Evolutionary conservation across 1,140 invertebrate species (phyloP), one percentile per base, ranked within the genome.

Genomic region (Aporrectodea caliginosa): DNA sequence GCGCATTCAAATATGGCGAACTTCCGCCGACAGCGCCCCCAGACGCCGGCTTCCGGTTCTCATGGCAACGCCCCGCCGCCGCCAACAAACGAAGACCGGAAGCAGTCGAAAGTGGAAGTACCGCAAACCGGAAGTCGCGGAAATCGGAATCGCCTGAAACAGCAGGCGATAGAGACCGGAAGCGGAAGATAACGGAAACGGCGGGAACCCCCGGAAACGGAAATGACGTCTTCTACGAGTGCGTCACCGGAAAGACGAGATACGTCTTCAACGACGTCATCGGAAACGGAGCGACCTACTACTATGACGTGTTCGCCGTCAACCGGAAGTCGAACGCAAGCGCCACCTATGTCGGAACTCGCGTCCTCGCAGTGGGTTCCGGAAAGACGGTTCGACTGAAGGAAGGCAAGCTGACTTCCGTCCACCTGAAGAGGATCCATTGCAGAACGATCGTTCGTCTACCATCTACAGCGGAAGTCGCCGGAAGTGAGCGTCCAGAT

Each of bases 221-320:
- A 83, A 30, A 22, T 29, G 32, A 78, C 68, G 58, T 78, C 85
- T 27, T 80, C 80, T 80, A 83, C 34, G 79, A 82, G n/a, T 87
- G 86, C 76, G 84, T 88, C n/a, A 84, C 84, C 31, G 79, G 78
- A 12, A 83, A 85, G 76, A 87, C 83, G 12, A 81, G 82, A 79
- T 85, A 84, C 75, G 85, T 83, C 6, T 86, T 85, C 74, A 81
- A 68, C 30, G 81, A 82, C 35, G 83, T 84, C 22, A 12, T 58
- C 22, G 0, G 79, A 82, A 22, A 79, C 82, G 1, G 85, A 83
- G 27, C 82, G 29, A 84, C 80, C 12, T 89, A 89, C 75, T 85
- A 79, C 75, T 80, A 88, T 1, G 86, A 88, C 80, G 87, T 88
- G 12, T 88, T 85, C 81, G 84, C 84, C 0, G 70, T 86, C 1